Evolutionary conservation across 2,113 vertebrate genomes (phyloP), one percentile per base, ranked within the genome.

Genomic region (Triplophysa siluroides): DNA sequence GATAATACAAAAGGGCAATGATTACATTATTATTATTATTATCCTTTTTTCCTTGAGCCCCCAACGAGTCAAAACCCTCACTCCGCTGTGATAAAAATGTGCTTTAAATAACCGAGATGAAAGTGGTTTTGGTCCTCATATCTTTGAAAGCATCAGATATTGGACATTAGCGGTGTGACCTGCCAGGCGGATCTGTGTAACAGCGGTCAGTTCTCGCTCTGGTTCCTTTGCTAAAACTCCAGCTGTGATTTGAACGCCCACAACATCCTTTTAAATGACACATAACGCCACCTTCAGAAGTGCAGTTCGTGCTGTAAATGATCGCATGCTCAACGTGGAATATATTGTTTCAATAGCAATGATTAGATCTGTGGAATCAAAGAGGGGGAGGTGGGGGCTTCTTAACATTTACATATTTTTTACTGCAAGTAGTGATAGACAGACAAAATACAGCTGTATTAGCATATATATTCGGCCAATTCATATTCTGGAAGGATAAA

Each of bases 271-370:
- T 71, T 47, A 79, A 19, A 70, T 19, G 41, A 7, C 41, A 29
- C n/a, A 60, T 67, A 45, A 61, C 23, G 11, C 29, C 50, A 7
- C 41, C 58, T 38, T 19, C 56, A 62, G 19, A 26, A 50, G 11
- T 79, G 19, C 19, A 70, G 11, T 19, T n/a, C 38, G 58, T 33
- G 41, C 7, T 47, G 67, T 62, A 70, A 60, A 61, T 21, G 14
- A 47, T 29, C 23, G 19, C 8, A 18, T 50, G 9, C 67, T 38
- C 8, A 79, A 29, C 45, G 13, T 70, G 8, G 41, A 70, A 71
- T 79, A 29, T 79, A 79, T 71, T 54, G 67, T 38, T 64, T 71
- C 43, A 71, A 63, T 60, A 63, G 43, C 24, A 52, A 50, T 63
- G 65, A 54, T 72, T 70, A 23, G 8, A 71, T 47, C 8, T 29